A percentile compares a stretch with the other conserved stretches of the same genome.
phyloP scores from a whole-genome alignment of 2,888 invertebrate genomes.

The Tenthredo mesomela region DNA sequence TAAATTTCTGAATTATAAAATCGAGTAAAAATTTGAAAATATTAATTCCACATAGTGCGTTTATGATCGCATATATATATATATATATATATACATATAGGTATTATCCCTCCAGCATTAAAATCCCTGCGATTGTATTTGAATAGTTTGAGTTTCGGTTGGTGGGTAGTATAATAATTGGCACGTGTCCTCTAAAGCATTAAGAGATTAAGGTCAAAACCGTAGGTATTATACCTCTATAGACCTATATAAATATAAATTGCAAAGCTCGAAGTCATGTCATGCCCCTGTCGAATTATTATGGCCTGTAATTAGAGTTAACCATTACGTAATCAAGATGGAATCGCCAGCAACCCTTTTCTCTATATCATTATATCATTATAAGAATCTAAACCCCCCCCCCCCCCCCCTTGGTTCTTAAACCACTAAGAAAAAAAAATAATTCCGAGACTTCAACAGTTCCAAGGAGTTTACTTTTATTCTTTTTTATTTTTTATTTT shows the following conservation, averaged over 20 bases:
- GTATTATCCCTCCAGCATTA: no score
- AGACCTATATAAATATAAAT: background rate
- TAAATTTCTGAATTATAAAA: no score
- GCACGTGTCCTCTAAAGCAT: constrained; percentile 8
- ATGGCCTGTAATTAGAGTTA: constrained; percentile 27
- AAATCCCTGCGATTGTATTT: background rate
- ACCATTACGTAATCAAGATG: constrained; percentile 45
- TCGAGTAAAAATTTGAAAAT: background rate
- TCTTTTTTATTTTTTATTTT: background rate
- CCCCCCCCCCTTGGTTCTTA: background rate
- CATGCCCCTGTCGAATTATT: constrained; percentile 30
- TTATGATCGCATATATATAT: background rate
- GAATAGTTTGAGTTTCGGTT: background rate
- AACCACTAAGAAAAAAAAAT: background rate
- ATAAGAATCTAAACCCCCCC: constrained; percentile 3
- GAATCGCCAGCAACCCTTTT: constrained; percentile 15
- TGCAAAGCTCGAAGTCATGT: constrained; percentile 19
- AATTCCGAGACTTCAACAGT: background rate
- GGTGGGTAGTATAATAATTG: background rate
- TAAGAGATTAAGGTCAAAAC: constrained; percentile 39
- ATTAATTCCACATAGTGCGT: background rate
- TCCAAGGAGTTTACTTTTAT: background rate
- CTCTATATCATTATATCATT: constrained; percentile 31
- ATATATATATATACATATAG: no score
- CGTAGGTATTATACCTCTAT: background rate